Conservation (phyloP, 2,797 vertebrate species). For the Myiothlypis chrysogaster region DNA sequence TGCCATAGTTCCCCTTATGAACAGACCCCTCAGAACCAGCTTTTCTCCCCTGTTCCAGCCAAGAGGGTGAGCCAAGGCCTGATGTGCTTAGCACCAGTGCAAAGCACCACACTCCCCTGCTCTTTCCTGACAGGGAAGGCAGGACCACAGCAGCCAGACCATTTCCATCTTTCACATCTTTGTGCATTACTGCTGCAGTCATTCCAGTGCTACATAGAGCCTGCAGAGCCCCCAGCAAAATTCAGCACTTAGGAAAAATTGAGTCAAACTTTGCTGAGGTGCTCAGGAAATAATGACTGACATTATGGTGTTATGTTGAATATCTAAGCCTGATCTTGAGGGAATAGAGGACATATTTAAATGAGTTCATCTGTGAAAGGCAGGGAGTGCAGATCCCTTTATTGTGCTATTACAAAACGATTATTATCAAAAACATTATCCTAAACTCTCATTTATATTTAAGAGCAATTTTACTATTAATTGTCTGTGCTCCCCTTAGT, state of each 20-base stretch:
- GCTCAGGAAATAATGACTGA: slow-evolving; percentile 10
- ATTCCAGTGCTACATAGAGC: not conserved
- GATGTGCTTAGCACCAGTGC: fast-evolving
- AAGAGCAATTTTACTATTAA: slow-evolving; percentile 66
- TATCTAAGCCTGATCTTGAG: not conserved
- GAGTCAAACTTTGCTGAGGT: not conserved
- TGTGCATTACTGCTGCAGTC: not conserved
- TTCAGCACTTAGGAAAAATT: slow-evolving; percentile 1
- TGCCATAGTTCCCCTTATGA: not conserved
- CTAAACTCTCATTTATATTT: slow-evolving; percentile 68
- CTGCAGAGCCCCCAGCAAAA: not conserved
- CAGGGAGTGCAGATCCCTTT: not conserved
- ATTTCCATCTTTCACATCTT: not conserved
- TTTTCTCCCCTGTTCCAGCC: not conserved
- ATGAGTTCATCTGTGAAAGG: slow-evolving; percentile 9
- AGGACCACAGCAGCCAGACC: not conserved
- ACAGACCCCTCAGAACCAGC: not conserved
- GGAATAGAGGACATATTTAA: slow-evolving; percentile 44
- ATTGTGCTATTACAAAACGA: slow-evolving; percentile 34
- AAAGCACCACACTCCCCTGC: fast-evolving
- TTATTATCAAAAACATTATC: slow-evolving; percentile 62
- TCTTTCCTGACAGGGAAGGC: not conserved
- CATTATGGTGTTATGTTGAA: not conserved
- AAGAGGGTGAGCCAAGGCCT: not conserved
- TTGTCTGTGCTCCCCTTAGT: slow-evolving; percentile 56